A percentile compares a stretch with the other conserved stretches of the same genome.
Conservation (phyloP, 2,888 invertebrate species). For the Odontothrips loti region DNA sequence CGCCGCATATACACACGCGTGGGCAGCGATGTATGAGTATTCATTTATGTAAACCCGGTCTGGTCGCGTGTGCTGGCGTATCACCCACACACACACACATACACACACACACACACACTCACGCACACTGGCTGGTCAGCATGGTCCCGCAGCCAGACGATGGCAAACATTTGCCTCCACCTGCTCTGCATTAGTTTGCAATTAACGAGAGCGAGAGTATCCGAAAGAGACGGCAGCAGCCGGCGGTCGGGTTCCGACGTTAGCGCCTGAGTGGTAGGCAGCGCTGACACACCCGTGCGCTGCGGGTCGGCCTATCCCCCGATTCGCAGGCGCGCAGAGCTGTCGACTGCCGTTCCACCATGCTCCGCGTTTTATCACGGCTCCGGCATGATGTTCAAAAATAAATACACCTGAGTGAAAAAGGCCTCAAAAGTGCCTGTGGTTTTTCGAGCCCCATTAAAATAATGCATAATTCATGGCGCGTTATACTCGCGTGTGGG, state of each 20-base stretch:
- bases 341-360: background rate
- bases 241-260: too few relatives aligned
- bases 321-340: background rate
- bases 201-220: too few relatives aligned
- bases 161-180: too few relatives aligned
- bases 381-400: background rate
- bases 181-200: too few relatives aligned
- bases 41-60: background rate
- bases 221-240: too few relatives aligned
- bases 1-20: background rate
- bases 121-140: too few relatives aligned
- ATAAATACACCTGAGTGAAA: background rate
- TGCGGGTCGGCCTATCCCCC: background rate
- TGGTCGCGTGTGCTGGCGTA: background rate
- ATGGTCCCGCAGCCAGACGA: too few relatives aligned
- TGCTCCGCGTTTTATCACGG: too few relatives aligned
- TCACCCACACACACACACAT: too few relatives aligned
- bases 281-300: background rate
- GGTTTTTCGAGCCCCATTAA: background rate
- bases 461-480: slow-evolving; percentile 12
- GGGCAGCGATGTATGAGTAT: background rate
- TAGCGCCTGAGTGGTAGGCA: background rate
- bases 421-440: background rate
- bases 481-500: background rate
- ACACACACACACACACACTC: too few relatives aligned